Base-by-base conservation (phyloP, 2,888 invertebrate genomes). In the Enchytraeus crypticus region DNA sequence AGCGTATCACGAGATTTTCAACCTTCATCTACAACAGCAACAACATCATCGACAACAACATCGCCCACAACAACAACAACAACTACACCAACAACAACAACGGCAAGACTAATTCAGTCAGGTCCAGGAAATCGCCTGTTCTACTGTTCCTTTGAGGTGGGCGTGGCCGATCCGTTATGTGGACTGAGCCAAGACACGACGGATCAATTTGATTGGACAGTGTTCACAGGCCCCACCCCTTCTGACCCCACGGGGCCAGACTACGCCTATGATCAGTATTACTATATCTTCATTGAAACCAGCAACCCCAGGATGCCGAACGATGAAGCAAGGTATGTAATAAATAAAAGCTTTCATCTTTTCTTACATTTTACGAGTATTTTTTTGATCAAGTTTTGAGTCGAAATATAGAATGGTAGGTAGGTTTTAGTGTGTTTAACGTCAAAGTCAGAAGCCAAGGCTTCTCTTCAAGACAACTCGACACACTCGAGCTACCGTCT, bases 261-360 rank as follows among this genome's bases (percentile, higher is more conserved):
- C 18, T 1, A 27, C 11, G 65, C 68, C 2, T 62, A 58, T 53
- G 57, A 58, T 18, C 66, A 65, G 11, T 18, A 57, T 8, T 67
- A 60, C 72, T 92, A 89, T 76, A 85, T 92, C 84, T 88, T 88
- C 70, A 85, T 90, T 64, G 91, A 92, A 73, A 85, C 88, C 23
- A 85, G 88, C 0, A 82, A 84, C 0, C 80, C 81, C 0, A 46
- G 60, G 33, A n/a, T n/a, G 18, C 38, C 29, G 2, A 53, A 51
- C 21, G 60, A 60, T 46, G 80, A 84, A 34, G 58, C 61, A 27
- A 27, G 33, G 61, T 56, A 60, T n/a, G 57, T 21, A 49, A 38
- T 30, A 18, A 3, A 5, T 30, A 30, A 21, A n/a, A n/a, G n/a
- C n/a, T n/a, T n/a, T n/a, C n/a, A n/a, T n/a, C n/a, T n/a, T n/a